Conservation (phyloP, 2,797 vertebrate species). For the Sylvilagus floridanus region DNA sequence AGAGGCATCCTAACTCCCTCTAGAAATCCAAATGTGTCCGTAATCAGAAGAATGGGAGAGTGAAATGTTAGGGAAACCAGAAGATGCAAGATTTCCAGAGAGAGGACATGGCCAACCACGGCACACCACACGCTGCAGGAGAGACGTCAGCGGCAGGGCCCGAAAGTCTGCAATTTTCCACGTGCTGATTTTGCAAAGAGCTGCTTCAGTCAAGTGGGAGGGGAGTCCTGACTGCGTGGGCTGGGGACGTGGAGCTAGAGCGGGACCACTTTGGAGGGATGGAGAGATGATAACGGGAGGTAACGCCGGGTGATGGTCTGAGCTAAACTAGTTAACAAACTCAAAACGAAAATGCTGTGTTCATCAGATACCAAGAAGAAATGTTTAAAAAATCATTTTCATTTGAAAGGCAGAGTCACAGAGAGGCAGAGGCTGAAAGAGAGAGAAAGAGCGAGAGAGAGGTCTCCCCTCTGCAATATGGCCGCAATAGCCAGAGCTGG, state of each 20-base stretch:
- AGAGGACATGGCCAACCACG: neutral
- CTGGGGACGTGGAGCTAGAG: neutral
- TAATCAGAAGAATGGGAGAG: neutral
- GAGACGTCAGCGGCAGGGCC: neutral
- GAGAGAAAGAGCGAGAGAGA: too few relatives aligned
- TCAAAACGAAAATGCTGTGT: neutral
- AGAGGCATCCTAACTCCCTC: neutral
- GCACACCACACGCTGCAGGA: neutral
- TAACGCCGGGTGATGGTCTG: neutral
- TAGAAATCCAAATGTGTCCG: neutral
- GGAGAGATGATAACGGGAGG: neutral
- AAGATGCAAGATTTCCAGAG: constrained; percentile 10
- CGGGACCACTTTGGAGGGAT: neutral
- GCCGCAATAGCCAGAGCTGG: too few relatives aligned
- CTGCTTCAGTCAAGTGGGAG: neutral
- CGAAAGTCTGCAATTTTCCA: neutral
- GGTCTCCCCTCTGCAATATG: too few relatives aligned
- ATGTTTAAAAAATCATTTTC: neutral
- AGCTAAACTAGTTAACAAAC: neutral
- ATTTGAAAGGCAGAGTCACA: too few relatives aligned
- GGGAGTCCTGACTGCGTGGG: neutral
- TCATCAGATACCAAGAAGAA: neutral
- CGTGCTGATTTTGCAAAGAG: neutral
- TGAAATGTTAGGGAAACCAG: neutral
- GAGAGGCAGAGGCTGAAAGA: too few relatives aligned